Conservation (phyloP, 2,113 vertebrate genomes). For the Pachycephala philippinensis region DNA sequence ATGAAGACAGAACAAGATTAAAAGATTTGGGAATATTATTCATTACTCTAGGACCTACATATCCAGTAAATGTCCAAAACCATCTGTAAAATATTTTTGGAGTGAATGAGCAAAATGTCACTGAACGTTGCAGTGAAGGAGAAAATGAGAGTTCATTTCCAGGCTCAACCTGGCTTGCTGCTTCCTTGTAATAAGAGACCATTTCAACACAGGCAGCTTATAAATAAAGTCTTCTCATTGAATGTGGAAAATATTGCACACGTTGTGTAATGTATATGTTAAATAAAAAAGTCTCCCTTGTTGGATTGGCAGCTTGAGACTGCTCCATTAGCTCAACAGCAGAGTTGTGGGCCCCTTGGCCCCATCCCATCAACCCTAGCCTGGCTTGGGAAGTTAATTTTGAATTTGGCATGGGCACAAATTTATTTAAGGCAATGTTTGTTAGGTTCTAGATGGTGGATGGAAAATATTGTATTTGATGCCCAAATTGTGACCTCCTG, state of each 20-base stretch:
- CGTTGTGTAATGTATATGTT: conserved; percentile 56
- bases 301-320: conserved; percentile 49
- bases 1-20: neutral
- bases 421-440: conserved; percentile 61
- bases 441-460: conserved; percentile 20
- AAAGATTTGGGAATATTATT: neutral
- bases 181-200: conserved; percentile 61
- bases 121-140: conserved; percentile 16
- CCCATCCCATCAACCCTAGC: conserved; percentile 10
- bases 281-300: conserved; percentile 56
- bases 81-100: conserved; percentile 38
- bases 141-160: conserved; percentile 51
- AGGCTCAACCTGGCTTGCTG: conserved; percentile 50
- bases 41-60: neutral
- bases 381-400: conserved; percentile 62
- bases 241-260: conserved; percentile 68
- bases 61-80: neutral
- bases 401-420: conserved; percentile 49
- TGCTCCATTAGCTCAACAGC: conserved; percentile 59
- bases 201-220: conserved; percentile 63
- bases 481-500: conserved; percentile 43
- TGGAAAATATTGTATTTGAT: conserved; percentile 46
- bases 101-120: conserved; percentile 25
- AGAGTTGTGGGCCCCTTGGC: conserved; percentile 49
- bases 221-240: conserved; percentile 63